Evolutionary conservation across 2,888 invertebrate species (phyloP).

Genomic region (Leucophenga maculata): DNA sequence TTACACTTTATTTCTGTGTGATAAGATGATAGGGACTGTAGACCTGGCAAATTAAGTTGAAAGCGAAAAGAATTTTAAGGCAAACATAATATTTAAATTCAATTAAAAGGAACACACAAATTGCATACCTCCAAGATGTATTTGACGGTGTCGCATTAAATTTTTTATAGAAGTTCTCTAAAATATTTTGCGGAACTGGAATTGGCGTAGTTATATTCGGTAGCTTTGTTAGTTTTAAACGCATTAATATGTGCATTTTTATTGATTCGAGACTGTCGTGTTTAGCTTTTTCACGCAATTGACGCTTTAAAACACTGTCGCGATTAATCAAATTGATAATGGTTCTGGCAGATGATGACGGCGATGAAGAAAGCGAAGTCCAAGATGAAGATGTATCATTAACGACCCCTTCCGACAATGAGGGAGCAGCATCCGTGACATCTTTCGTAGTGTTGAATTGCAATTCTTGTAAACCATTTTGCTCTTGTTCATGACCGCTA

Average conservation of each 20-base stretch:
- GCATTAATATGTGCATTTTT: constrained; percentile 78
- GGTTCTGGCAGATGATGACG: constrained; percentile 36
- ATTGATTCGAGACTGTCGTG: constrained; percentile 77
- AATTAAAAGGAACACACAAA: neutral
- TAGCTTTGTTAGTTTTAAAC: constrained; percentile 77
- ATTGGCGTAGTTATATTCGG: constrained; percentile 79
- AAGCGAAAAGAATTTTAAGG: too few relatives aligned
- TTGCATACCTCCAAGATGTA: constrained; percentile 19
- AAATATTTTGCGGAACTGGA: constrained; percentile 75
- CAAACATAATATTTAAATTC: too few relatives aligned
- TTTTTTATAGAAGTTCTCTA: constrained; percentile 72
- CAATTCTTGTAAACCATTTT: constrained; percentile 16
- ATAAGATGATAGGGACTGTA: too few relatives aligned
- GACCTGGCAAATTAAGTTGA: too few relatives aligned
- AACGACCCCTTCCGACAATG: too few relatives aligned
- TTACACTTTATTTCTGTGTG: too few relatives aligned
- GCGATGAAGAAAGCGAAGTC: too few relatives aligned
- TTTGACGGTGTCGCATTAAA: constrained; percentile 47
- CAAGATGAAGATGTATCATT: constrained; percentile 42
- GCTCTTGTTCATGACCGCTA: constrained; percentile 26
- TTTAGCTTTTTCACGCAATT: constrained; percentile 75
- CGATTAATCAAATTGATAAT: constrained; percentile 52
- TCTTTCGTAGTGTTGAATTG: constrained; percentile 11
- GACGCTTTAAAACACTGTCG: constrained; percentile 58
- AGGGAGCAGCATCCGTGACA: too few relatives aligned